Base-by-base conservation (phyloP, 2,888 invertebrate genomes). In the Lissonota sp. region DNA sequence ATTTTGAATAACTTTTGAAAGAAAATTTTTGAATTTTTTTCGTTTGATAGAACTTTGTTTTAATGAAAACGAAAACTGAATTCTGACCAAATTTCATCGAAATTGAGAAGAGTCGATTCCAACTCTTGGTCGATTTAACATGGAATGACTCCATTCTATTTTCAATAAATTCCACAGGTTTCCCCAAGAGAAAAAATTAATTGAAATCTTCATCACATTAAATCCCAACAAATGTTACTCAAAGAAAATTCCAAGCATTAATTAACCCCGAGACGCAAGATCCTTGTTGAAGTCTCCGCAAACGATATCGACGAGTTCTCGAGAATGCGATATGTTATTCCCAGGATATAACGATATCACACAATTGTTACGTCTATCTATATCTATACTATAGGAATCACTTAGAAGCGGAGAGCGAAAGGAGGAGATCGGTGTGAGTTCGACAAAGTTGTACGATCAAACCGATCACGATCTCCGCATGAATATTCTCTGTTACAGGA, bases 401-500 rank as follows among this genome's bases (percentile, higher is more conserved):
- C 79, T 79, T 74, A 74, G 51, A 64, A 26, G 63, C 64, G 10
- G 51, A 40, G 46, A n/a, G 53, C 7, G 63, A 14, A 51, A 12
- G 39, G 37, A n/a, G 64, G 53, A 7, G 53, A 64, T 71, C 42
- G 77, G 66, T 26, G 62, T 46, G 64, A 64, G 78, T 71, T 55
- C 62, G 51, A 49, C 64, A 74, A 79, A 79, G 73, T 79, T 79
- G 64, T 64, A 66, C 71, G 74, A 75, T 75, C 75, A 70, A 71
- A 80, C 74, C 79, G 79, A 76, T 76, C 79, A 80, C 79, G 74
- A 75, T 80, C 75, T 75, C 64, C 57, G 64, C 75, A 75, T 75
- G 79, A 80, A 80, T 80, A 80, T 71, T 80, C 80, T 58, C 64
- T 67, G 66, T 60, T 80, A 75, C 80, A 80, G 70, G 80, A 75